phyloP scores from a whole-genome alignment of 2,113 vertebrate species.

The Picathartes gymnocephalus region DNA sequence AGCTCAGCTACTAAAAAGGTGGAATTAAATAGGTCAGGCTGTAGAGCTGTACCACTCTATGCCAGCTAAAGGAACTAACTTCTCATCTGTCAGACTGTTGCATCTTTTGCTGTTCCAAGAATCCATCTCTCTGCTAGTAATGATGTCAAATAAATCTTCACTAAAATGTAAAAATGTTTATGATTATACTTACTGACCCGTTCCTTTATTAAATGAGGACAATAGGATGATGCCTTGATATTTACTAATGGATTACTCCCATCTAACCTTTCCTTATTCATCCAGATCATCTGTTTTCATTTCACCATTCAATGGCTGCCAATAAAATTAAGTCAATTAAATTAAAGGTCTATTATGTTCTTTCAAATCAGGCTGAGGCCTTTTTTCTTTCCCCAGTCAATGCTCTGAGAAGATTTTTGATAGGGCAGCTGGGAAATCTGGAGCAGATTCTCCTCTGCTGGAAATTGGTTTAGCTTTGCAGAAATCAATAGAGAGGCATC shows the following conservation, averaged over 20 bases:
- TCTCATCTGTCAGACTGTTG: background rate
- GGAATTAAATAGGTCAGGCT: background rate
- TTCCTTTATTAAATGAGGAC: conserved; percentile 58
- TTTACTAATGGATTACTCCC: conserved; percentile 52
- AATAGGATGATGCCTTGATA: conserved; percentile 48
- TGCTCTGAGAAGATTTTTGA: conserved; percentile 24
- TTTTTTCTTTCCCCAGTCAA: conserved; percentile 22
- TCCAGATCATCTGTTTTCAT: conserved; percentile 59
- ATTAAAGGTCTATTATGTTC: conserved; percentile 55
- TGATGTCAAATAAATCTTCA: conserved; percentile 54
- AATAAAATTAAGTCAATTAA: conserved; percentile 63
- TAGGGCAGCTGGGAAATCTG: conserved; percentile 45
- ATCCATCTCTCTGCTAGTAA: background rate
- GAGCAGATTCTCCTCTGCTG: conserved; percentile 33
- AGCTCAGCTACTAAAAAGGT: background rate
- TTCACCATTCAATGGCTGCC: conserved; percentile 44
- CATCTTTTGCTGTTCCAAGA: conserved; percentile 16
- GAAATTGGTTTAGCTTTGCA: conserved; percentile 30
- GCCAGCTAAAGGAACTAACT: background rate
- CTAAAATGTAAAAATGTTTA: conserved; percentile 55
- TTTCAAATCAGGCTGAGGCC: conserved; percentile 26
- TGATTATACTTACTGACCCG: conserved; percentile 15
- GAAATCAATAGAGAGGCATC: conserved; percentile 14
- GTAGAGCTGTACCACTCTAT: background rate
- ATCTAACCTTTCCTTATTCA: conserved; percentile 46